Percentiles rank a stretch among this genome's conserved stretches.
Evolutionary conservation across 1,140 invertebrate genomes (phyloP).

Genomic region (Pseudomyrmex sp.): DNA sequence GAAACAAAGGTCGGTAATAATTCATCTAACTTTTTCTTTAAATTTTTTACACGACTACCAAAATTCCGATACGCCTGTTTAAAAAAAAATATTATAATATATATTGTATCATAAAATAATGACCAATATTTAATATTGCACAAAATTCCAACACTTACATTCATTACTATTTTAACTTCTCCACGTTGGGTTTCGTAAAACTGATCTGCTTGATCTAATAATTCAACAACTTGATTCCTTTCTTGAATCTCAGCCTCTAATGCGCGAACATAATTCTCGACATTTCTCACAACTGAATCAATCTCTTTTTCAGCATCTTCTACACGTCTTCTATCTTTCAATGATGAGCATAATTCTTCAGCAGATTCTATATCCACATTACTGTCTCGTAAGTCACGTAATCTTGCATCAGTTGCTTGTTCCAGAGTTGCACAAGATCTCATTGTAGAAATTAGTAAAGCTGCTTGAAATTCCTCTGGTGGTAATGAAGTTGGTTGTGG

Average conservation of each 20-base stretch:
- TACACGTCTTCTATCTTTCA: slow-evolving; percentile 94
- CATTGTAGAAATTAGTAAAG: slow-evolving; percentile 85
- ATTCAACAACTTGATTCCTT: slow-evolving; percentile 90
- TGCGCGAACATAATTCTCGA: slow-evolving; percentile 92
- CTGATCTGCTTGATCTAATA: slow-evolving; percentile 92
- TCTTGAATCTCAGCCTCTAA: slow-evolving; percentile 94
- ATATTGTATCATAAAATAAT: slow-evolving; percentile 10
- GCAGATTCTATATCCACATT: slow-evolving; percentile 86
- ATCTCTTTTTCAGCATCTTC: slow-evolving; percentile 95
- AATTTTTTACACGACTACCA: slow-evolving; percentile 92
- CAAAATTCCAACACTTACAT: slow-evolving; percentile 88
- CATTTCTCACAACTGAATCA: slow-evolving; percentile 91
- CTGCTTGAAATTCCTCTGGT: slow-evolving; percentile 84
- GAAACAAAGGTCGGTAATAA: slow-evolving; percentile 88
- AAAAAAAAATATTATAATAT: slow-evolving; percentile 36
- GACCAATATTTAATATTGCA: neutral
- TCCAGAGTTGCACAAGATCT: slow-evolving; percentile 85
- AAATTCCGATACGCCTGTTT: slow-evolving; percentile 96
- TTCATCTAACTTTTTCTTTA: slow-evolving; percentile 94
- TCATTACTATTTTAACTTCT: slow-evolving; percentile 96
- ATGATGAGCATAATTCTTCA: slow-evolving; percentile 88
- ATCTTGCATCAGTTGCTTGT: slow-evolving; percentile 82
- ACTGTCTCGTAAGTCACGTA: slow-evolving; percentile 80
- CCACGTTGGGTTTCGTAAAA: slow-evolving; percentile 95
- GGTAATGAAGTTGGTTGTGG: slow-evolving; percentile 84